Evolutionary conservation across 2,113 vertebrate species (phyloP).

Genomic region (Ondatra zibethicus): DNA sequence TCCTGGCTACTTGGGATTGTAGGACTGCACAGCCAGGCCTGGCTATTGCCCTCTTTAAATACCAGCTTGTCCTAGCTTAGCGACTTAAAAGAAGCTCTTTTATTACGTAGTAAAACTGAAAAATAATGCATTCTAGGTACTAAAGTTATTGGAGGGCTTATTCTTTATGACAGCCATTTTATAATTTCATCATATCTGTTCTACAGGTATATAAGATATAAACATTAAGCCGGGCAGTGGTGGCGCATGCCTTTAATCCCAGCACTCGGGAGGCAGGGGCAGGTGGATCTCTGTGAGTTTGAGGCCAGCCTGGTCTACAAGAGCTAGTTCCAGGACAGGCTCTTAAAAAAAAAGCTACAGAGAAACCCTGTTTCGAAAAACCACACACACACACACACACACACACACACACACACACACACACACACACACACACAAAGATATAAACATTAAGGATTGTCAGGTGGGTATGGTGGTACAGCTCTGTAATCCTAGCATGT

Average conservation of each 20-base stretch:
- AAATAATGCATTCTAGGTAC: background rate
- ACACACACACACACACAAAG: too few relatives aligned
- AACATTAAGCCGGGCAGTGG: too few relatives aligned
- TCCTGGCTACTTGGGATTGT: background rate
- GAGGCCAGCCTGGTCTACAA: too few relatives aligned
- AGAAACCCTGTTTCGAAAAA: too few relatives aligned
- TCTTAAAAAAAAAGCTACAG: too few relatives aligned
- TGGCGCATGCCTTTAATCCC: too few relatives aligned
- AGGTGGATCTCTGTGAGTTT: too few relatives aligned
- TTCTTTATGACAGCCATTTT: background rate
- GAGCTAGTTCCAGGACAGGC: too few relatives aligned
- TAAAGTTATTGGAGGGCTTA: background rate
- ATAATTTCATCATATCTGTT: background rate
- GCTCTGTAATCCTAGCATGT: background rate
- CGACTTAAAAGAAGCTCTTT: slow-evolving; percentile 21
- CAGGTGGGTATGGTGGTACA: background rate
- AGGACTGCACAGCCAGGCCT: background rate
- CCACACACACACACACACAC: too few relatives aligned
- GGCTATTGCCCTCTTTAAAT: background rate
- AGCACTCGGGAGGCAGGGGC: too few relatives aligned
- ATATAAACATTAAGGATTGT: background rate
- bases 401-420: too few relatives aligned
- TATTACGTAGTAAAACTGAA: background rate
- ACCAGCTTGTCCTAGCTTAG: slow-evolving; percentile 6
- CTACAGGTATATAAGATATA: background rate